Base-by-base conservation (phyloP, 2,888 invertebrate genomes). In the Neoascia interrupta region DNA sequence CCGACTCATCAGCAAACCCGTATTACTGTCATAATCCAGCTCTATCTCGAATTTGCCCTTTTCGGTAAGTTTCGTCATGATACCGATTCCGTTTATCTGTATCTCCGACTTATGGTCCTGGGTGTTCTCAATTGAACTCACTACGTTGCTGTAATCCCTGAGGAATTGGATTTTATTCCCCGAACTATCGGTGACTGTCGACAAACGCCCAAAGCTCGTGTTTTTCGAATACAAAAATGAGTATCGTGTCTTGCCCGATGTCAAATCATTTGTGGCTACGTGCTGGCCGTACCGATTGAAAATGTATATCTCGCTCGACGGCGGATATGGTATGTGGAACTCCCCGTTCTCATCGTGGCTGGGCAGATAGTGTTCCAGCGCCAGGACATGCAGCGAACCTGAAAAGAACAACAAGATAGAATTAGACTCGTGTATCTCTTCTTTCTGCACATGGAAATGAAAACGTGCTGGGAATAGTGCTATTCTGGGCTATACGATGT, bases 281-380 rank as follows among this genome's bases (percentile, higher is more conserved):
- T 99, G 99, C 87, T 98, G 98, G 0, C 99, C 99, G 86, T 97
- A 97, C 19, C 96, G 92, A 89, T 97, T 97, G 88, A 97, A 97
- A 1, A 96, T 95, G 85, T 97, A 97, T 74, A 97, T 92, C 90
- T 99, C 98, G 82, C 97, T 96, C 0, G 96, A 95, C 8, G 97
- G 96, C 36, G 97, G 96, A 86, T 96, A 97, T 1, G 97, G 95
- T 84, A 99, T 97, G 87, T 96, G 94, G 85, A 97, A 98, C 87
- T 97, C 96, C 26, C 96, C 95, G 85, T 94, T 95, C 87, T 95
- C 94, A 85, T 96, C 96, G 84, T 96, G 95, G 23, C 93, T 93
- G 16, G 96, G 97, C 75, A 96, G 89, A 86, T 96, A 96, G 82
- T 96, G 97, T 87, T 95, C 95, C 82, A 96, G 86, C 0, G 96